Evolutionary conservation across 2,797 vertebrate species (phyloP), one percentile per base, ranked within the genome.

Genomic region (Iguana delicatissima): DNA sequence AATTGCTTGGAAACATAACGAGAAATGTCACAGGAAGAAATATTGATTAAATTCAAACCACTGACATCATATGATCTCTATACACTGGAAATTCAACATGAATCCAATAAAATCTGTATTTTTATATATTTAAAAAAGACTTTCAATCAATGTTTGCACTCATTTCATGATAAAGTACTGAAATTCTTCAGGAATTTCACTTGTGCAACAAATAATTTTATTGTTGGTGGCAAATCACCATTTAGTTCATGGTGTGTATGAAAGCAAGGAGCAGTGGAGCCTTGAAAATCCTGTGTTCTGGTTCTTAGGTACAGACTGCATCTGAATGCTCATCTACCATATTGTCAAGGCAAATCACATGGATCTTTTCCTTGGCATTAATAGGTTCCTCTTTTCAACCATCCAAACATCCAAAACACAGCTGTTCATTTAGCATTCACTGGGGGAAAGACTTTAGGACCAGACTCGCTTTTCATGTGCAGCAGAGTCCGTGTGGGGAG

Each of bases 111-210:
- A 64, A 64, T 16, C 13, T 74, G n/a, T 0, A 3, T 59, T 42
- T 4, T 3, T 46, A 46, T 46, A 46, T 4, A 4, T 46, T 80
- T 62, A 79, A 83, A 12, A 89, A 76, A 32, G 20, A 72, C 88
- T 85, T 92, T 90, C 42, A 77, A 2, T 2, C 18, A 4, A 2
- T 38, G 76, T 91, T 93, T 85, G 18, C 42, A 0, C 46, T 50
- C 73, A 2, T 1, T 0, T 81, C 84, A 52, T 80, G 82, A 0
- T 85, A 87, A 90, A 84, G 38, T n/a, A 85, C 32, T 52, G 18
- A 1, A 73, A n/a, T 1, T 59, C 35, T 42, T 76, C 12, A 42
- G 73, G 55, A 35, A 42, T 59, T 77, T 42, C 52, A 42, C 3
- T n/a, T 69, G 26, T 62, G 42, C 42, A 80, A 50, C 3, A 57